Evolutionary conservation across 2,888 invertebrate genomes (phyloP), one percentile per base, ranked within the genome.

Genomic region (Philereme vetulata): DNA sequence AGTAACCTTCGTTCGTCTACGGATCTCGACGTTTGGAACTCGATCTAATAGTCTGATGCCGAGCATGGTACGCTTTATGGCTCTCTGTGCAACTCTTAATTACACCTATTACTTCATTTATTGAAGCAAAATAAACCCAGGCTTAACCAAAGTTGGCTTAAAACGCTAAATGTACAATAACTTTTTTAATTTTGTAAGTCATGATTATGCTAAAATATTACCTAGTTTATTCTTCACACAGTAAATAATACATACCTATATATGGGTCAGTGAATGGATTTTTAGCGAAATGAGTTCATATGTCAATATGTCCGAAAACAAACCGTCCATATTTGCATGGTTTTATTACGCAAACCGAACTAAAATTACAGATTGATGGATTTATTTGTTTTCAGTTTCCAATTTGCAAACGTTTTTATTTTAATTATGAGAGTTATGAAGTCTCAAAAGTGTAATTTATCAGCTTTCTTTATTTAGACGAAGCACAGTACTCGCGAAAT

Each of bases 321-420:
- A 54, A 55, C 8, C n/a, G 48, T 34, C 35, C 45, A 35, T 43
- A 43, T 51, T 43, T 51, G 43, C 33, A 34, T 35, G 42, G 44
- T 47, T 52, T 52, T 40, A 61, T 52, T n/a, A 47, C 45, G 9
- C 47, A 21, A 45, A 43, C 45, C 9, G 46, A 50, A 63, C 53
- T 56, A 56, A 52, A 56, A 56, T 63, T 51, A 56, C 71, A 64
- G 67, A 57, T 56, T 65, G 63, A 78, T 81, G 83, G 82, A 85
- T 85, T 84, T 80, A 82, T 81, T 72, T 66, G 66, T 78, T 75
- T 73, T 67, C 76, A 77, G 77, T 77, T 72, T 68, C 72, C 80
- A 85, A 84, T 85, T 84, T 82, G 82, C 74, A 78, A 83, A 78
- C 81, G 73, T 80, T 84, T 81, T 77, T 75, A 74, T 78, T 77